Conservation (phyloP, 2,797 vertebrate genomes). For the Pipistrellus kuhlii region DNA sequence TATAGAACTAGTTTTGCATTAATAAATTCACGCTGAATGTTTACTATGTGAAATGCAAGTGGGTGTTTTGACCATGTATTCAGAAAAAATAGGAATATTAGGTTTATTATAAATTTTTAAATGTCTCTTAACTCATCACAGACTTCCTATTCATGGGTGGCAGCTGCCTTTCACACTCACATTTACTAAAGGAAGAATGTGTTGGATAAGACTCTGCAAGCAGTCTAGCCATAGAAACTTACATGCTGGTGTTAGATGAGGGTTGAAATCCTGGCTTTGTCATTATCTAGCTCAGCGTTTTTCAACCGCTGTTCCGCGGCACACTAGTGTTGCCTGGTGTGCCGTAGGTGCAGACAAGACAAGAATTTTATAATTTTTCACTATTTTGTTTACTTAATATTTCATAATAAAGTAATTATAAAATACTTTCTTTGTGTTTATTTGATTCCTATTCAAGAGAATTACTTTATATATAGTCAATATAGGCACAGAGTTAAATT, state of each 20-base stretch:
- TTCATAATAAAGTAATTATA: too few species aligned
- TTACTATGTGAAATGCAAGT: slow-evolving; percentile 15
- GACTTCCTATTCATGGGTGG: background rate
- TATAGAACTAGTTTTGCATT: background rate
- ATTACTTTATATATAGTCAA: too few species aligned
- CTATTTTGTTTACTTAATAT: too few species aligned
- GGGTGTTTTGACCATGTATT: background rate
- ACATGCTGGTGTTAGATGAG: background rate
- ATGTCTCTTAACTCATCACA: background rate
- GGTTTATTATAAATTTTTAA: slow-evolving; percentile 1
- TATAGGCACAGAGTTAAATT: too few species aligned
- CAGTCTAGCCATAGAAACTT: background rate
- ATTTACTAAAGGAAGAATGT: background rate
- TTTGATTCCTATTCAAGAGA: too few species aligned
- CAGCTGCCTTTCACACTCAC: background rate
- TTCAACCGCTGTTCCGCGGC: too few species aligned
- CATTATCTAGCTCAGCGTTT: background rate
- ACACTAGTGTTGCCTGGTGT: too few species aligned
- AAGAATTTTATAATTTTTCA: too few species aligned
- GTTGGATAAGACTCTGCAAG: background rate
- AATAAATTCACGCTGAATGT: background rate
- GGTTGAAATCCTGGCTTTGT: background rate
- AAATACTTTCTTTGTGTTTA: too few species aligned
- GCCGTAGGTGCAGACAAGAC: too few species aligned
- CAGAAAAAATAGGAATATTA: background rate